Conservation (phyloP, 2,797 vertebrate genomes). For the Hylomyscus alleni region DNA sequence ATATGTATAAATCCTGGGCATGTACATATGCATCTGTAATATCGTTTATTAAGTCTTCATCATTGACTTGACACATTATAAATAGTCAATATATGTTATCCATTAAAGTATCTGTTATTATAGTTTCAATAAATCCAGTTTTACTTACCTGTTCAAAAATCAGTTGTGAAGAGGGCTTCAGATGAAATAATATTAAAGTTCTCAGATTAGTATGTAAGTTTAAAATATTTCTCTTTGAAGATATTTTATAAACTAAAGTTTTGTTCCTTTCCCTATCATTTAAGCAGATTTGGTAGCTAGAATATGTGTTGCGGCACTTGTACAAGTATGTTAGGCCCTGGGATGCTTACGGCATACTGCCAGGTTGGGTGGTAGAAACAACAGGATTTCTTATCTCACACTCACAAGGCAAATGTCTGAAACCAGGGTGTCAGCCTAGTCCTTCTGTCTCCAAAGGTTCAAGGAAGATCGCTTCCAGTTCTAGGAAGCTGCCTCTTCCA, state of each 20-base stretch:
- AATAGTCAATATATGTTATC: background rate
- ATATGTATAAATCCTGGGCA: background rate
- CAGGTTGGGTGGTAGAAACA: background rate
- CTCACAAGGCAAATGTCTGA: background rate
- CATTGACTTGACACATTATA: background rate
- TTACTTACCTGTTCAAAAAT: constrained; percentile 17
- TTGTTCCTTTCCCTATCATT: background rate
- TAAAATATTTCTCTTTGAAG: background rate
- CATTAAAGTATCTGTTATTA: background rate
- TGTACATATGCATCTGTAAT: no score
- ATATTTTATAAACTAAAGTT: constrained; percentile 9
- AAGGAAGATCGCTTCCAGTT: background rate
- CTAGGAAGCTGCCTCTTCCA: background rate
- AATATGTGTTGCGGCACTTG: background rate
- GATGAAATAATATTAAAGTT: background rate
- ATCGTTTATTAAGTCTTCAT: background rate
- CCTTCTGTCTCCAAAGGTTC: background rate
- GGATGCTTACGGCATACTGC: background rate
- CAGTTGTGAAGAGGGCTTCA: background rate
- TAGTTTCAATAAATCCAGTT: background rate
- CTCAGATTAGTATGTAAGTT: background rate
- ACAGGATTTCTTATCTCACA: background rate
- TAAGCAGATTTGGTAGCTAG: background rate
- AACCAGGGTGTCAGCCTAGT: no score
- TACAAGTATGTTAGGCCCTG: background rate